Evolutionary conservation across 2,888 invertebrate genomes (phyloP).

Genomic region (Epinotia nisella): DNA sequence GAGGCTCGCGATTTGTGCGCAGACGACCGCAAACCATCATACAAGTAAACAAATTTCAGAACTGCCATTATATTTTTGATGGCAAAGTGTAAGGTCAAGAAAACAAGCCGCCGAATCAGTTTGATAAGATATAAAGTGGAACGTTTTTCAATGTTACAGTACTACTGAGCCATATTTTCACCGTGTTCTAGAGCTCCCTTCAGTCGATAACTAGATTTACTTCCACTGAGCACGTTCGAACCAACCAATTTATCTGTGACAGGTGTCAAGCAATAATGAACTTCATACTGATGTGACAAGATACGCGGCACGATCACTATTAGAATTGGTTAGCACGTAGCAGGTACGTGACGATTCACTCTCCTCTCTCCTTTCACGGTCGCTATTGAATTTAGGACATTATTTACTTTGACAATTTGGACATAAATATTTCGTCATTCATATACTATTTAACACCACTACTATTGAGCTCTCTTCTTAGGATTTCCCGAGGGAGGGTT

Average conservation of each 20-base stretch:
- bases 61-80: no score
- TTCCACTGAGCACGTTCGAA: conserved; percentile 33
- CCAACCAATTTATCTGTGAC: background rate
- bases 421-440: background rate
- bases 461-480: no score
- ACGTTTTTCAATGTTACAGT: background rate
- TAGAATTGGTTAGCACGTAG: conserved; percentile 18
- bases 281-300: conserved; percentile 10
- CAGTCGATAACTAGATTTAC: conserved; percentile 35
- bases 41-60: no score
- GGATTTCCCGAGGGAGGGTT: no score
- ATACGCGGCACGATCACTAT: background rate
- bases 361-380: conserved; percentile 28
- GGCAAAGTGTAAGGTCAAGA: no score
- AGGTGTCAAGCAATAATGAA: background rate
- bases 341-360: conserved; percentile 25
- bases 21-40: no score
- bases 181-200: conserved; percentile 3
- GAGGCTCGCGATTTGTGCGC: no score
- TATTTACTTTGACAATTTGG: conserved; percentile 1
- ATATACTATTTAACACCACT: no score
- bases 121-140: no score
- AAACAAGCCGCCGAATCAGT: no score
- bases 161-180: conserved; percentile 6
- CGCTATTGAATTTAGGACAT: conserved; percentile 19